Conservation (phyloP, 2,797 vertebrate species). For the Chaenodraco wilsoni region DNA sequence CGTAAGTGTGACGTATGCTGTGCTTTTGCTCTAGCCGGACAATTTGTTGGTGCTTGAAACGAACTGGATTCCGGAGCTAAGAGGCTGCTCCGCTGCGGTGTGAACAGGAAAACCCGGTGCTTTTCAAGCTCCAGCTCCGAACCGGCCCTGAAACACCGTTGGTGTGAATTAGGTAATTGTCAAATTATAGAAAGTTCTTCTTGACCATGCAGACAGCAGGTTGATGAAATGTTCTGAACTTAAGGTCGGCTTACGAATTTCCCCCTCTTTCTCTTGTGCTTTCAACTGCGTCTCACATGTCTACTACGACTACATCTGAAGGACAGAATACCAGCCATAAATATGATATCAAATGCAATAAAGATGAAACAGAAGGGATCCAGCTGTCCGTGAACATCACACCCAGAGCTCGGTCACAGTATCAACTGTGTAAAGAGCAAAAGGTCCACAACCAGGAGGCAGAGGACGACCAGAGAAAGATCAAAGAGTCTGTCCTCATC, state of each 20-base stretch:
- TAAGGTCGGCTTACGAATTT: neutral
- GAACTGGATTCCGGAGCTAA: too few relatives aligned
- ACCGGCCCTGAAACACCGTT: too few relatives aligned
- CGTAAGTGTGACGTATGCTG: too few relatives aligned
- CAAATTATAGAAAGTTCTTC: neutral
- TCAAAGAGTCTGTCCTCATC: neutral
- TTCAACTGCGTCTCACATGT: constrained; percentile 1
- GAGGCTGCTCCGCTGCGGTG: too few relatives aligned
- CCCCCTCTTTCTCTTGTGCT: neutral
- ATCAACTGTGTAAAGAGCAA: too few relatives aligned
- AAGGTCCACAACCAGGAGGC: too few relatives aligned
- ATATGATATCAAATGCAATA: neutral
- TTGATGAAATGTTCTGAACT: neutral
- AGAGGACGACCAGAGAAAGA: neutral
- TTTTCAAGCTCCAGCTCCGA: too few relatives aligned
- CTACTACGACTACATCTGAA: neutral
- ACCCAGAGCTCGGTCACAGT: neutral
- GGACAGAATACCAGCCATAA: neutral
- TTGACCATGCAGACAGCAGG: neutral
- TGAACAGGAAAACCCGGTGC: too few relatives aligned
- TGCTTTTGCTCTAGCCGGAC: too few relatives aligned
- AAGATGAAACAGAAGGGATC: neutral
- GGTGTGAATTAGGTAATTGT: too few relatives aligned
- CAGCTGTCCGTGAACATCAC: neutral
- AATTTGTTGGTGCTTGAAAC: too few relatives aligned